These are phyloP conservation scores for Syncerus caffer DNA, from an alignment of 2,797 vertebrate genomes.

Conservation along the genomic window DNA sequence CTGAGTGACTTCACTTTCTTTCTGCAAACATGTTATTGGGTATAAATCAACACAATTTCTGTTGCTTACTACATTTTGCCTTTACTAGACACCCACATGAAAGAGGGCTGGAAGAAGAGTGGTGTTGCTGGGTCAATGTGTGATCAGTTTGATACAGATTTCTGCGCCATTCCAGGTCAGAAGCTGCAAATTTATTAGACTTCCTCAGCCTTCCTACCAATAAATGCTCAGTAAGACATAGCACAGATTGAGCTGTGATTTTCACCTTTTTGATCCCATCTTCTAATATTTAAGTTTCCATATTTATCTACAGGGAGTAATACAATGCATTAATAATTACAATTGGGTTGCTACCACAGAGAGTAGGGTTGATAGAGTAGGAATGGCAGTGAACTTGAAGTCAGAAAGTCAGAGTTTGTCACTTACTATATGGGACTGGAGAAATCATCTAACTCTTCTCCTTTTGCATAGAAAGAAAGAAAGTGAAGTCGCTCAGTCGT, in stretches of 20 bases:
- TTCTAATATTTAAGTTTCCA: slow-evolving; percentile 28
- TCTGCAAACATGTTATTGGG: background rate
- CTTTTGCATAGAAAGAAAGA: background rate
- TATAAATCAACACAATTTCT: background rate
- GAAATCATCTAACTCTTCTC: background rate
- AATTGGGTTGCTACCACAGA: background rate
- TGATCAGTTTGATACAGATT: background rate
- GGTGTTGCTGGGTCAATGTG: background rate
- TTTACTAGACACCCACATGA: background rate
- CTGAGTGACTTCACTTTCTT: background rate
- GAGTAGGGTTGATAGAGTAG: background rate
- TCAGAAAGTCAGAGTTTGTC: background rate
- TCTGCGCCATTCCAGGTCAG: background rate
- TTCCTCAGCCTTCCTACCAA: background rate
- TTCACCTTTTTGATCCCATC: background rate
- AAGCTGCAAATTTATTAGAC: background rate
- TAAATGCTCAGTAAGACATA: background rate
- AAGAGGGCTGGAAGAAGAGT: background rate
- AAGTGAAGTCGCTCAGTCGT: no score
- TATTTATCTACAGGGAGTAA: slow-evolving; percentile 2
- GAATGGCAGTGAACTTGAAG: slow-evolving; percentile 4
- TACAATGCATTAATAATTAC: background rate
- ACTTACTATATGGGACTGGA: background rate
- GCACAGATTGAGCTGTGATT: background rate
- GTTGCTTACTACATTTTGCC: background rate